phyloP scores from a whole-genome alignment of 2,888 invertebrate species.

The Barypeithes pellucidus region DNA sequence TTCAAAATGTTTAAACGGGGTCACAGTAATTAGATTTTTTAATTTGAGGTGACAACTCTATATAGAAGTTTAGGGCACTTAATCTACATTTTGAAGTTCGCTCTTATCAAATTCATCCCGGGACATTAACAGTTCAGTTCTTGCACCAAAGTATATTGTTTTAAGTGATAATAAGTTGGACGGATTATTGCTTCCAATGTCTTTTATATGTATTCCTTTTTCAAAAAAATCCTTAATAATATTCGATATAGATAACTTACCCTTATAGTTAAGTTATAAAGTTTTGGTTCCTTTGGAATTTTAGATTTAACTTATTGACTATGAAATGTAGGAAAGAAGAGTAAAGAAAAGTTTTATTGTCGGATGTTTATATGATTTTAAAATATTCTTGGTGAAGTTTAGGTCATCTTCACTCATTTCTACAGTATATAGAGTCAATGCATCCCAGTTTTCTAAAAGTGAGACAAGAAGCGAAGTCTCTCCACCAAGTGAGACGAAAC shows the following conservation, averaged over 20 bases:
- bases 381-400: slow-evolving; percentile 11
- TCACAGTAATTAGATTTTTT: slow-evolving; percentile 30
- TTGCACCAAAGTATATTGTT: slow-evolving; percentile 6
- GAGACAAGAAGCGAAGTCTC: too few species aligned
- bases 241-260: background rate
- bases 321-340: slow-evolving; percentile 2
- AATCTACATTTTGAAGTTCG: slow-evolving; percentile 3
- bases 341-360: background rate
- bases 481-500: too few species aligned
- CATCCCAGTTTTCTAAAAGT: slow-evolving; percentile 41
- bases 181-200: slow-evolving; percentile 14
- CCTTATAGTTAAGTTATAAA: background rate
- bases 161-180: slow-evolving; percentile 12
- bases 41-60: slow-evolving; percentile 20
- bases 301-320: slow-evolving; percentile 23
- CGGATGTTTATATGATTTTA: background rate
- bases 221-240: background rate
- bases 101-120: background rate
- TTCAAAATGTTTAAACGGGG: slow-evolving; percentile 15
- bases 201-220: slow-evolving; percentile 9
- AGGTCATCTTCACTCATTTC: background rate
- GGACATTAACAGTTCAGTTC: slow-evolving; percentile 11
- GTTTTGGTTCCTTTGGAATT: slow-evolving; percentile 16
- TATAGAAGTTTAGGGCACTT: slow-evolving; percentile 16
- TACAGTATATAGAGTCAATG: slow-evolving; percentile 20